Base-by-base conservation (phyloP, 2,113 vertebrate species). In the Indicator maculatus region DNA sequence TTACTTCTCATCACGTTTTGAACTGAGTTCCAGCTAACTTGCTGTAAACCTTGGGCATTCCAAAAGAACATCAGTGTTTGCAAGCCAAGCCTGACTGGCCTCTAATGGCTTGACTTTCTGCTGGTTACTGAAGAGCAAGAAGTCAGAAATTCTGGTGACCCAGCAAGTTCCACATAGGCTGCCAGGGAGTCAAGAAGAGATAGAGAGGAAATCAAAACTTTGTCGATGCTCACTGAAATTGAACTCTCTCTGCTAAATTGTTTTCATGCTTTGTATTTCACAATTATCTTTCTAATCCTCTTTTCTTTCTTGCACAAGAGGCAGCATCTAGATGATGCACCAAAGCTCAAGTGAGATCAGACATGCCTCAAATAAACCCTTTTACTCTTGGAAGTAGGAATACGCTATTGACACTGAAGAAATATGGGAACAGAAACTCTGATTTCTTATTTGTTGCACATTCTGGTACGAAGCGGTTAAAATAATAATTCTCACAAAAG, bases 401-500 rank as follows among this genome's bases (percentile, higher is more conserved):
- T 63, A 66, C 23, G 8, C 80, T 53, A 77, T 59, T 77, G 92
- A 87, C 27, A 86, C 50, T 65, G 39, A 67, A 86, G 21, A 53
- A 67, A 77, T 27, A 50, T 39, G 41, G 28, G 44, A 77, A 36
- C 21, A 78, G 56, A 79, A 67, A 44, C 3, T 11, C 58, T 56
- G 38, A 15, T 65, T 72, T 71, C 53, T 80, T 69, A 61, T 69
- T 93, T 83, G 12, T 65, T 58, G 71, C 31, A 59, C 8, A 83
- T 64, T 60, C 36, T 69, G 38, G 24, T 75, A 72, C 0, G 2
- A 94, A 86, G 59, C 24, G 33, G 72, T 63, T 83, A 88, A 92
- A 96, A 84, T 53, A 89, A 71, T 80, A 90, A 78, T 36, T 36
- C 30, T 93, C 17, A 44, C 69, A 53, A 93, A 94, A 85, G 20